phyloP scores from a whole-genome alignment of 2,888 invertebrate species.

The Drosophila dives region DNA sequence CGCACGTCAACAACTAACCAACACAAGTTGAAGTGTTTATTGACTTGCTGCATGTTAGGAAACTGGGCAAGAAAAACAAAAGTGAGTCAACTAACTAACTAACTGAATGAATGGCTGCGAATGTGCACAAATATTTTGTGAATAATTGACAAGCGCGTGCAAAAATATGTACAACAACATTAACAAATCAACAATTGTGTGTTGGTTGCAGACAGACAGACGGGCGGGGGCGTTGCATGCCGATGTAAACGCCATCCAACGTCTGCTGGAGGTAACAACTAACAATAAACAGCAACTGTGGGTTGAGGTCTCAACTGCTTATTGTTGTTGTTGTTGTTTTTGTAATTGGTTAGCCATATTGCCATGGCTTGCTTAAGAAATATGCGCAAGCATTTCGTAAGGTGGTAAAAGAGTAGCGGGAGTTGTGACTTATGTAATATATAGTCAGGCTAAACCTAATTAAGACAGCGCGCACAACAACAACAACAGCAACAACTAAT shows the following conservation, averaged over 20 bases:
- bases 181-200: conserved; percentile 18
- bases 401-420: conserved; percentile 10
- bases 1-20: not conserved
- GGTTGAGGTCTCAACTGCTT: conserved; percentile 26
- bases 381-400: conserved; percentile 45
- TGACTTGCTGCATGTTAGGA: conserved; percentile 45
- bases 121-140: conserved; percentile 39
- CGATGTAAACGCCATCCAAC: not conserved
- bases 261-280: conserved; percentile 38
- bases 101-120: conserved; percentile 22
- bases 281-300: conserved; percentile 18
- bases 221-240: conserved; percentile 45
- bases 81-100: not conserved
- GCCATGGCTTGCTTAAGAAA: conserved; percentile 18
- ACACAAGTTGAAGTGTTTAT: conserved; percentile 21
- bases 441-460: conserved; percentile 52
- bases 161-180: conserved; percentile 43
- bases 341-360: conserved; percentile 6
- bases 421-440: conserved; percentile 53
- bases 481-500: conserved; percentile 10
- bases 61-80: conserved; percentile 47
- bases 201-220: conserved; percentile 36
- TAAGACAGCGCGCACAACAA: conserved; percentile 41
- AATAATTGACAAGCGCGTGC: conserved; percentile 62
- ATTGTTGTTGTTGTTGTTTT: not conserved